These are phyloP conservation scores for Phalanger gymnotis DNA, from an alignment of 2,797 vertebrate species.

Conservation along the genomic window DNA sequence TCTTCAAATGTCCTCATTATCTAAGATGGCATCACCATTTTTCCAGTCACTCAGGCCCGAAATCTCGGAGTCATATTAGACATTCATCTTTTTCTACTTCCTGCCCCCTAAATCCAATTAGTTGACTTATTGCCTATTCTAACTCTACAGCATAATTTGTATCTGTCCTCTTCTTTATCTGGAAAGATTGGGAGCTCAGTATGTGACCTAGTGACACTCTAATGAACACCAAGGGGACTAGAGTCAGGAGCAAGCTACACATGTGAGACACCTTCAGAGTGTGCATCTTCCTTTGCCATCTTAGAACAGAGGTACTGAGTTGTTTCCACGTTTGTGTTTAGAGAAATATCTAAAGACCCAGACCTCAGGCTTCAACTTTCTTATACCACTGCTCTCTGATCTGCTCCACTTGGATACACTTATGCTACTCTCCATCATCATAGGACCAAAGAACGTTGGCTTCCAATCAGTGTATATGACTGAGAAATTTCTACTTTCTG, in stretches of 20 bases:
- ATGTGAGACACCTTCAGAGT: not conserved
- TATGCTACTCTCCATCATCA: not conserved
- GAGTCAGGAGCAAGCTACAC: not conserved
- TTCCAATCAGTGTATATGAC: not conserved
- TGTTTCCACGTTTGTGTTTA: not conserved
- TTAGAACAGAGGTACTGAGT: not conserved
- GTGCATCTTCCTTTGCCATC: not conserved
- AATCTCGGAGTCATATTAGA: not conserved
- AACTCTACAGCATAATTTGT: not conserved
- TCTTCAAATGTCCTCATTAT: not conserved
- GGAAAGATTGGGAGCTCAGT: not conserved
- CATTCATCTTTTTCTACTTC: not conserved
- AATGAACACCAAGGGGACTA: not conserved
- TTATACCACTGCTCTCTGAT: not conserved
- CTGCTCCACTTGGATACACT: not conserved
- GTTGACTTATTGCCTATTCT: not conserved
- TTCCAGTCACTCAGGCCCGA: not conserved
- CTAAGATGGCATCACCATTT: not conserved
- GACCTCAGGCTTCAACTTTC: not conserved
- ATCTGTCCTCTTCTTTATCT: not conserved
- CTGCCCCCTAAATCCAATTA: not conserved
- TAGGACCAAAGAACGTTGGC: not conserved
- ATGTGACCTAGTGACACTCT: not conserved
- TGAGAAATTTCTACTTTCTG: no score
- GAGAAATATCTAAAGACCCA: not conserved